Evolutionary conservation across 2,797 vertebrate species (phyloP), one percentile per base, ranked within the genome.

Genomic region (Apodemus agrarius): DNA sequence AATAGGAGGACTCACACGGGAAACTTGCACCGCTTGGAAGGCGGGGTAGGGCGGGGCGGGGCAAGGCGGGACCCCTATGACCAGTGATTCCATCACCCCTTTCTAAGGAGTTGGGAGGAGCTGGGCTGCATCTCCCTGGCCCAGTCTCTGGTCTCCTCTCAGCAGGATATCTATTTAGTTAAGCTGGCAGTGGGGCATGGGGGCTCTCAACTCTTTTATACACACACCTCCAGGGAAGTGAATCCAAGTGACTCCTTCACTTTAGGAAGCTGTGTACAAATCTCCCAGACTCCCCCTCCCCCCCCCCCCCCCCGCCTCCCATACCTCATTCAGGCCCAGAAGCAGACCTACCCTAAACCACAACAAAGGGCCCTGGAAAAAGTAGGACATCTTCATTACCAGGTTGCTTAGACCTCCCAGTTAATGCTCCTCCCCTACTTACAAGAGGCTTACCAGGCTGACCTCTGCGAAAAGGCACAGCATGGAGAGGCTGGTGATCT

Each of bases 1-100:
- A 31, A 85, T 65, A 89, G 91, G 92, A 94, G 89, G 95, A 85
- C 83, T 85, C 67, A 59, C 63, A 37, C 2, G 11, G 13, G 21
- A 31, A 40, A 10, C 31, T 34, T 72, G 26, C 46, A 14, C 14
- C 4, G 17, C 69, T 31, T 37, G 43, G 17, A 49, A 43, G 22
- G 54, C 4, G 19, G 24, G 65, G 34, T 31, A 26, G 69, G 61
- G 21, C 69, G 11, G 61, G 29, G 37, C 59, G 3, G 65, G 34
- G 65, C 78, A 2, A 46, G 31, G 54, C 37, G 67, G 87, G 87
- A 79, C 52, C 78, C 93, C 69, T 31, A 11, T 34, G 80, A 82
- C 67, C 91, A 61, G 49, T 8, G 29, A 24, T 43, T 63, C n/a
- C 7, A 3, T 78, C 74, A 78, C 59, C 24, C 26, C 37, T 34